Percentiles rank a stretch among this genome's conserved stretches.
These are phyloP conservation scores for Paraescarpia echinospica DNA, from an alignment of 1,140 invertebrate genomes.

Conservation along the genomic window DNA sequence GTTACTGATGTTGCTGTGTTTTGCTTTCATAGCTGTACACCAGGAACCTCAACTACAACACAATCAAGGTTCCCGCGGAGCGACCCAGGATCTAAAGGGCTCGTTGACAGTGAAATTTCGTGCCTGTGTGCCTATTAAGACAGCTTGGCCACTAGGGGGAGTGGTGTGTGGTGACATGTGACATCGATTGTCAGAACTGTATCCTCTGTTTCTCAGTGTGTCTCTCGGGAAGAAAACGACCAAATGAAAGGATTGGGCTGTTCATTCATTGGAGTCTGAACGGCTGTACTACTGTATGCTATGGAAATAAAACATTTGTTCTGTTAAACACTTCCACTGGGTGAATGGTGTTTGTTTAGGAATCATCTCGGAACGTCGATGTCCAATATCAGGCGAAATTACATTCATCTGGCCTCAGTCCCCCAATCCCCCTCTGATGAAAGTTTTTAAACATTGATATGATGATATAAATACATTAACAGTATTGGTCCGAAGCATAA, in stretches of 20 bases:
- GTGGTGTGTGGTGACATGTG: not conserved
- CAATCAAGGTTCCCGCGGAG: not conserved
- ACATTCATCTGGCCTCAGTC: no score
- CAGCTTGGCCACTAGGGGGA: not conserved
- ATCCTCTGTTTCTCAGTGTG: not conserved
- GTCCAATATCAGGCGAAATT: no score
- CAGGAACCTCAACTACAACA: not conserved
- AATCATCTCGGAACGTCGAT: no score
- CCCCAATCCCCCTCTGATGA: no score
- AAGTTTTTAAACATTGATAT: no score
- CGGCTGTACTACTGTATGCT: not conserved
- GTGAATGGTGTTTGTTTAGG: not conserved
- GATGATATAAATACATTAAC: no score
- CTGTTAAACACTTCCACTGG: not conserved
- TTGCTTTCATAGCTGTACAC: not conserved
- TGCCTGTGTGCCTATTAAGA: not conserved
- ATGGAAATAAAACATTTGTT: conserved; percentile 1
- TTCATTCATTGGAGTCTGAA: not conserved
- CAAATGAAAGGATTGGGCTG: not conserved
- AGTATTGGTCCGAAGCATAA: no score
- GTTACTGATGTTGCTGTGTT: not conserved
- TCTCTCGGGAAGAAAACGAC: not conserved
- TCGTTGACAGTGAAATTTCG: not conserved
- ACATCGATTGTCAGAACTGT: not conserved
- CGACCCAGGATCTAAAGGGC: not conserved